Conservation (phyloP, 2,797 vertebrate genomes). For the Alouatta caraya region DNA sequence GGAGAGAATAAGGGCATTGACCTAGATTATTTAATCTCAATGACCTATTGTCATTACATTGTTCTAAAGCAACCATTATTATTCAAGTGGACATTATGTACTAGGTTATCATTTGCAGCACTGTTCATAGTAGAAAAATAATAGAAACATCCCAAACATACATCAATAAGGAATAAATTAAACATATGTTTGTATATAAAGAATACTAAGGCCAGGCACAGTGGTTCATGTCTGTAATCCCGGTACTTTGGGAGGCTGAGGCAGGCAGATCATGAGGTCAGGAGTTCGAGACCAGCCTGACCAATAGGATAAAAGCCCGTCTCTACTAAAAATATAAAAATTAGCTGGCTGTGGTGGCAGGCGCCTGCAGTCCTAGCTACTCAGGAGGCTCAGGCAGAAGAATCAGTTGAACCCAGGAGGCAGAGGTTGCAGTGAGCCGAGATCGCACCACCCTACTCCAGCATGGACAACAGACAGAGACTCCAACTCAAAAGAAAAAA, state of each 20-base stretch:
- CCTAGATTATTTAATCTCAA: constrained; percentile 35
- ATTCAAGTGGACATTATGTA: neutral
- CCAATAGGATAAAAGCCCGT: neutral
- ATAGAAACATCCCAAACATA: neutral
- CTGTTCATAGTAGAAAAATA: neutral
- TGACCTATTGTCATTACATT: constrained; percentile 6
- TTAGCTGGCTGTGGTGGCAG: neutral
- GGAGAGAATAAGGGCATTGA: neutral
- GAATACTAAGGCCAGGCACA: neutral
- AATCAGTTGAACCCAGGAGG: neutral
- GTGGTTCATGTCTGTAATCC: neutral
- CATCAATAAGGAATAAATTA: neutral
- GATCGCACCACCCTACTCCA: neutral
- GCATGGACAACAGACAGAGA: neutral
- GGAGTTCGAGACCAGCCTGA: neutral
- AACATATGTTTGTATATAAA: neutral
- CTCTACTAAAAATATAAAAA: neutral
- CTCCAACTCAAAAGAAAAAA: neutral
- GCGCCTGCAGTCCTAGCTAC: neutral
- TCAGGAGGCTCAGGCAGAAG: neutral
- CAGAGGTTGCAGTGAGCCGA: neutral
- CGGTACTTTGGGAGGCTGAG: neutral
- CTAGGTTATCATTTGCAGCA: neutral
- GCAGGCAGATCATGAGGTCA: neutral
- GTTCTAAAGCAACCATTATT: constrained; percentile 37